These are phyloP conservation scores for Carassius gibelio DNA, from an alignment of 2,113 vertebrate genomes.

Conservation along the genomic window DNA sequence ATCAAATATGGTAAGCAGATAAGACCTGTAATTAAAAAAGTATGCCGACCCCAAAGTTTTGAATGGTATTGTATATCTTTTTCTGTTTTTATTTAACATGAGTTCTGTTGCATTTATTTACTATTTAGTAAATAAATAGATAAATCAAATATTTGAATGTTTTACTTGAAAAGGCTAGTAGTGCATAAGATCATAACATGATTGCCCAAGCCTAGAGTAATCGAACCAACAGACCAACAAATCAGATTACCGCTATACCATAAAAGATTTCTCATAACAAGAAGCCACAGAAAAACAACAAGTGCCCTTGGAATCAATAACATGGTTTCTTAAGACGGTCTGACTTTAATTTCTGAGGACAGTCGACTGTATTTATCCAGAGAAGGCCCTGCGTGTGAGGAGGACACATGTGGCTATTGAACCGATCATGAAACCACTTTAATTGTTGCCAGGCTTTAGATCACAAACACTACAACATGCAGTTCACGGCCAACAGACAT, in stretches of 20 bases:
- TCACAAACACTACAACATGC: slow-evolving; percentile 35
- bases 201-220: not conserved
- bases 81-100: no score
- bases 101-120: no score
- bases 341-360: slow-evolving; percentile 34
- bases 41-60: no score
- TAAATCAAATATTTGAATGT: not conserved
- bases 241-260: slow-evolving; percentile 16
- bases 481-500: slow-evolving; percentile 29
- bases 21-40: no score
- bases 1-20: no score
- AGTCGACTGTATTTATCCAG: slow-evolving; percentile 6
- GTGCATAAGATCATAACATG: slow-evolving; percentile 6
- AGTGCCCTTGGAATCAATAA: slow-evolving; percentile 27
- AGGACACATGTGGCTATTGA: slow-evolving; percentile 38
- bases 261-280: slow-evolving; percentile 30
- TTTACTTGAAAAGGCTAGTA: not conserved
- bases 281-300: slow-evolving; percentile 11
- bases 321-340: not conserved
- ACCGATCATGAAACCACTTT: slow-evolving; percentile 33
- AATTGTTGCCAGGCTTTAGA: no score
- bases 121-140: not conserved
- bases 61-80: no score
- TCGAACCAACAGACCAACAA: not conserved
- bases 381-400: slow-evolving; percentile 19